Percentiles rank a stretch among this genome's conserved stretches.
phyloP scores from a whole-genome alignment of 2,888 invertebrate genomes.

The Patella ulyssiponensis region DNA sequence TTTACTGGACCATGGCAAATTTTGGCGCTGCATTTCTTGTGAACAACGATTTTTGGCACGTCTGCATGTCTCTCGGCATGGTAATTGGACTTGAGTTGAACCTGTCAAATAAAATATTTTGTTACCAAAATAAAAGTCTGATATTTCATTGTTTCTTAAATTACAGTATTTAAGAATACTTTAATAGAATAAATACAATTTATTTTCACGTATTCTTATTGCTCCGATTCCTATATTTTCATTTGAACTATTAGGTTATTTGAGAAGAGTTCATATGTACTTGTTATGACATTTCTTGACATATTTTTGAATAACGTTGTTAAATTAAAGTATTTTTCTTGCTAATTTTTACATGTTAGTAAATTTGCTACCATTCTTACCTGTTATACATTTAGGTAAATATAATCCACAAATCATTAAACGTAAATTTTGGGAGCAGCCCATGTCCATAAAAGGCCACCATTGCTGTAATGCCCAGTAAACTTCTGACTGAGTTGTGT shows the following conservation, averaged over 20 bases:
- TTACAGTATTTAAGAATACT: too few species aligned
- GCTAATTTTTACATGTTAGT: too few species aligned
- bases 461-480: constrained; percentile 57
- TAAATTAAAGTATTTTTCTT: too few species aligned
- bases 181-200: too few species aligned
- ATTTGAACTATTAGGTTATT: too few species aligned
- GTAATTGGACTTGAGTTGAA: constrained; percentile 28
- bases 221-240: too few species aligned
- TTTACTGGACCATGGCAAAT: constrained; percentile 44
- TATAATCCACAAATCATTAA: constrained; percentile 53
- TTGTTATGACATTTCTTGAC: too few species aligned
- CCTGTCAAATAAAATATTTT: not conserved
- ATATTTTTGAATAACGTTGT: too few species aligned
- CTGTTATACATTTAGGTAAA: constrained; percentile 52
- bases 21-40: constrained; percentile 36
- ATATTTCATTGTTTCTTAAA: too few species aligned
- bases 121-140: too few species aligned
- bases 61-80: constrained; percentile 56
- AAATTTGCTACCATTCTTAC: not conserved
- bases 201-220: too few species aligned
- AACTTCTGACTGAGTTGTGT: constrained; percentile 51
- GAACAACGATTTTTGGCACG: constrained; percentile 47
- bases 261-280: too few species aligned
- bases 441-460: constrained; percentile 61
- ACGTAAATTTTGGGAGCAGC: constrained; percentile 59